Percentiles rank a stretch among this genome's conserved stretches.
Conservation (phyloP, 2,797 vertebrate species). For the Periophthalmus magnuspinnatus region DNA sequence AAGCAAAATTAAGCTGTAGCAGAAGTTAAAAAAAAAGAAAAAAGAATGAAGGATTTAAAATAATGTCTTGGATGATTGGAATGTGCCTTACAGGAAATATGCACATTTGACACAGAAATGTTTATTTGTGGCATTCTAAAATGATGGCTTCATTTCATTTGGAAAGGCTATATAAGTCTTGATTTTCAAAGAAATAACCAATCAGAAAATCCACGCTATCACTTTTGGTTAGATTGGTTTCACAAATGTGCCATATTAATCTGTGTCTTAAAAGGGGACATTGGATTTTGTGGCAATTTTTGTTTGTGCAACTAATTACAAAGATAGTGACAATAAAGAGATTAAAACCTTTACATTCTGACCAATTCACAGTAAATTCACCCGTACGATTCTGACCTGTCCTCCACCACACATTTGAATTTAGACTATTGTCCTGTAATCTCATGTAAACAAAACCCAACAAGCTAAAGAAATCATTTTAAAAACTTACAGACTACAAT, state of each 20-base stretch:
- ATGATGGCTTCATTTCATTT: not conserved
- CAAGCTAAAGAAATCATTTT: not conserved
- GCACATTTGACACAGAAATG: not conserved
- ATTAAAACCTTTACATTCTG: not conserved
- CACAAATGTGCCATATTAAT: too few species aligned
- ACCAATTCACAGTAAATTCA: not conserved
- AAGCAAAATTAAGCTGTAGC: not conserved
- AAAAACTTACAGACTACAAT: not conserved
- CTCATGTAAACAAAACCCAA: not conserved
- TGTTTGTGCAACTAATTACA: not conserved
- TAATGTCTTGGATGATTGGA: slow-evolving; percentile 19
- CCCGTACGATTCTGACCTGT: too few species aligned
- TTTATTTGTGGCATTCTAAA: not conserved
- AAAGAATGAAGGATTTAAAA: slow-evolving; percentile 14
- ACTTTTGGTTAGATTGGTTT: too few species aligned
- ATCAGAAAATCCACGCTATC: too few species aligned
- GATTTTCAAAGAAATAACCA: too few species aligned
- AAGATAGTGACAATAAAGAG: not conserved
- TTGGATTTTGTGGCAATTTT: not conserved
- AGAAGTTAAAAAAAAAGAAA: slow-evolving; percentile 7
- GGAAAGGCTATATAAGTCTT: too few species aligned
- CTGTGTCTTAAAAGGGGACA: not conserved
- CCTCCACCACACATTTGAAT: not conserved
- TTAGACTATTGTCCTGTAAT: not conserved
- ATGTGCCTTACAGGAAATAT: slow-evolving; percentile 13